These are phyloP conservation scores for Eurytoma californica DNA, from an alignment of 2,888 invertebrate species.

Conservation along the genomic window DNA sequence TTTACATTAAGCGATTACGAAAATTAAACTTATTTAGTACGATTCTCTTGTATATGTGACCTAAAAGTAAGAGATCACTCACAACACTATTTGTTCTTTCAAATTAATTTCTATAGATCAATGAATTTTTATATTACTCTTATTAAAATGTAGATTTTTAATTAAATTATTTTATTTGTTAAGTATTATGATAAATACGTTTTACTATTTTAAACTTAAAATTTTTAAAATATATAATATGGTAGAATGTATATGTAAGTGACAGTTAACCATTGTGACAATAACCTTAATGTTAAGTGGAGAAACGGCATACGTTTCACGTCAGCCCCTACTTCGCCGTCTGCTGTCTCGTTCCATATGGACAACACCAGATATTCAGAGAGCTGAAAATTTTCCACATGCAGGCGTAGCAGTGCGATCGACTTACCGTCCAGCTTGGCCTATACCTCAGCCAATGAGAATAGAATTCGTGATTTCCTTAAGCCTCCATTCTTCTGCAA, in stretches of 20 bases:
- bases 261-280: conserved; percentile 3
- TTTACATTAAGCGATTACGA: background rate
- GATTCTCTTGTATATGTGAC: conserved; percentile 26
- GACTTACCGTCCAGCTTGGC: conserved; percentile 19
- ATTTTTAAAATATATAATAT: no score
- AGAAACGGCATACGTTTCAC: conserved; percentile 17
- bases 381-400: conserved; percentile 48
- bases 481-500: conserved; percentile 14
- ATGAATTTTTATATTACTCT: background rate
- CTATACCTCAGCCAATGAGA: conserved; percentile 39
- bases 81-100: background rate
- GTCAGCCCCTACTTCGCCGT: background rate
- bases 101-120: background rate
- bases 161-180: no score
- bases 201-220: no score
- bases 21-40: conserved; percentile 9
- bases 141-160: background rate
- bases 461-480: conserved; percentile 22
- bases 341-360: conserved; percentile 31
- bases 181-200: no score
- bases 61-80: conserved; percentile 12
- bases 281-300: background rate
- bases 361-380: conserved; percentile 19
- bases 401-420: conserved; percentile 17
- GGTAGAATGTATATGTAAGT: background rate